A percentile compares a stretch with the other conserved stretches of the same genome.
These are phyloP conservation scores for Hippocampus abdominalis DNA, from an alignment of 2,113 vertebrate species.

Conservation along the genomic window DNA sequence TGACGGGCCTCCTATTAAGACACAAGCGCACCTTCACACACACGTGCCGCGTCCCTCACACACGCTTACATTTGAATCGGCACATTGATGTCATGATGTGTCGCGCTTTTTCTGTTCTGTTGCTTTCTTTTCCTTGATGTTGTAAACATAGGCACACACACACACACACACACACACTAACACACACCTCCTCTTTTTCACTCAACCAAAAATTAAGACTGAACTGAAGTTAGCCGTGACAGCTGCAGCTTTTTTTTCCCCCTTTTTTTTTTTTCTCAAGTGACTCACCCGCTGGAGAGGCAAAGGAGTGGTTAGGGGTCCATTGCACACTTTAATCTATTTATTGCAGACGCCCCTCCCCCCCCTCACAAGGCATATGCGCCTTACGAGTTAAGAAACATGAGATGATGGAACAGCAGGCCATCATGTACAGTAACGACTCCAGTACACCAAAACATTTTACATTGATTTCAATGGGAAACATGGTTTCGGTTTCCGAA, in stretches of 20 bases:
- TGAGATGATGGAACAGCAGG: constrained; percentile 31
- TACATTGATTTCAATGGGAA: no score
- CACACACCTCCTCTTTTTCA: constrained; percentile 20
- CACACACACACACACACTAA: neutral
- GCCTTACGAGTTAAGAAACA: constrained; percentile 35
- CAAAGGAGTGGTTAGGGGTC: constrained; percentile 42
- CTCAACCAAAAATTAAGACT: constrained; percentile 29
- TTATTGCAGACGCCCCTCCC: constrained; percentile 49
- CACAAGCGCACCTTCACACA: constrained; percentile 47
- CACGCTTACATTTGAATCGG: constrained; percentile 15
- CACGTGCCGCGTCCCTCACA: constrained; percentile 21
- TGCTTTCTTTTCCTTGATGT: neutral
- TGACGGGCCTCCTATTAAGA: constrained; percentile 69
- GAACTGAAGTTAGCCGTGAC: constrained; percentile 44
- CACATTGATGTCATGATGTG: neutral
- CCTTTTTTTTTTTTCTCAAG: constrained; percentile 24
- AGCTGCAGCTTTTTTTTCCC: constrained; percentile 40
- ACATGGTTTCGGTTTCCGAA: no score
- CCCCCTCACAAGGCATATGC: constrained; percentile 36
- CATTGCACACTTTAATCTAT: constrained; percentile 65
- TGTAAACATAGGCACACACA: constrained; percentile 9
- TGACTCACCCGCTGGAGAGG: constrained; percentile 38
- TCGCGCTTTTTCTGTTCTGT: constrained; percentile 1
- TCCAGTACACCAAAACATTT: constrained; percentile 15
- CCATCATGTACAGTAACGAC: constrained; percentile 21